These are phyloP conservation scores for Chitala chitala DNA, from an alignment of 2,113 vertebrate genomes.

Conservation along the genomic window DNA sequence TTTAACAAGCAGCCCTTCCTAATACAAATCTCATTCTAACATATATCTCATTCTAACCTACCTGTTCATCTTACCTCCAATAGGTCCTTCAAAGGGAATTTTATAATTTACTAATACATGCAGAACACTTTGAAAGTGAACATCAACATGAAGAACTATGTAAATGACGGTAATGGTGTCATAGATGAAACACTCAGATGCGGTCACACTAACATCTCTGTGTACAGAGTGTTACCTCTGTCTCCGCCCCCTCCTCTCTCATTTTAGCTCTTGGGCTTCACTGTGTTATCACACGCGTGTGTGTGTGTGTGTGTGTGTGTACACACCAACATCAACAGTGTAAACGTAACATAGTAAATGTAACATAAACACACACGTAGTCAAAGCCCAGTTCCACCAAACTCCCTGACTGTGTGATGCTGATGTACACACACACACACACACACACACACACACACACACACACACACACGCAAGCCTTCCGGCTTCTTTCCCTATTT, in stretches of 20 bases:
- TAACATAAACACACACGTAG: neutral
- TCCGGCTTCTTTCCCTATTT: constrained; percentile 43
- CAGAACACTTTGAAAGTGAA: no score
- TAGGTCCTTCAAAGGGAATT: no score
- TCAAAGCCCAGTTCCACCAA: neutral
- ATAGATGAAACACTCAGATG: neutral
- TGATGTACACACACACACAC: neutral
- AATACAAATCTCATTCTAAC: no score
- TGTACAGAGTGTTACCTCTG: neutral
- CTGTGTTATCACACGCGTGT: neutral
- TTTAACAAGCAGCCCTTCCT: no score
- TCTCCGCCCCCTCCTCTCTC: neutral
- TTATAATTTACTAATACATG: no score
- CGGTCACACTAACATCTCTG: neutral
- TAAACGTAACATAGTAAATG: neutral
- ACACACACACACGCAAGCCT: constrained; percentile 11
- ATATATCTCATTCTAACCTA: no score
- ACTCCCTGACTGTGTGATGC: neutral
- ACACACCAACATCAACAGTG: neutral
- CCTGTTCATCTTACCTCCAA: no score
- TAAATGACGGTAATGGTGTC: neutral
- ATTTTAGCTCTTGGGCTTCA: no score
- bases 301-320: no score
- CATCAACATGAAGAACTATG: no score
- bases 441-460: constrained; percentile 4